phyloP scores from a whole-genome alignment of 2,888 invertebrate genomes.

The Amphipyra berbera region DNA sequence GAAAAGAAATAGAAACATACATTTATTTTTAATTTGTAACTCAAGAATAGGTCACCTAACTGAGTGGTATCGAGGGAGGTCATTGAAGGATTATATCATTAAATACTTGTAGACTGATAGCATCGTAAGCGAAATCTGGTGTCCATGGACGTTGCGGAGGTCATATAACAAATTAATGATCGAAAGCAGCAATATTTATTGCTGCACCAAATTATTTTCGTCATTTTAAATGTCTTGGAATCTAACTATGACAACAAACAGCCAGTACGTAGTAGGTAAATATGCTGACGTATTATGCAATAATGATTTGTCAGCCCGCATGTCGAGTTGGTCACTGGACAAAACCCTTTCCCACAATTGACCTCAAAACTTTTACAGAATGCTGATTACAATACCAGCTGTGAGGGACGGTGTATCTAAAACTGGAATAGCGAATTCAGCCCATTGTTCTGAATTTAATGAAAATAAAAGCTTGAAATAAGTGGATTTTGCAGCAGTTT shows the following conservation, averaged over 20 bases:
- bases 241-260: neutral
- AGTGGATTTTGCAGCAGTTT: too few relatives aligned
- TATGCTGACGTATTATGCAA: neutral
- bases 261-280: too few relatives aligned
- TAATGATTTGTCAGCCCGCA: neutral
- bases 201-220: slow-evolving; percentile 5
- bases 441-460: too few relatives aligned
- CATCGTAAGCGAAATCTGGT: too few relatives aligned
- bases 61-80: neutral
- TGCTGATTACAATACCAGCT: neutral
- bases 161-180: slow-evolving; percentile 23
- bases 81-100: too few relatives aligned
- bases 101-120: too few relatives aligned
- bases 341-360: neutral
- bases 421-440: too few relatives aligned
- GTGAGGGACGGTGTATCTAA: too few relatives aligned
- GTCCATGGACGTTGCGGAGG: slow-evolving; percentile 1
- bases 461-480: too few relatives aligned
- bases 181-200: slow-evolving; percentile 8
- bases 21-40: slow-evolving; percentile 28
- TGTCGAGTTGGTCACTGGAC: neutral
- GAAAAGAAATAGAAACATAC: slow-evolving; percentile 14
- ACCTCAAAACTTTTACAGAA: slow-evolving; percentile 13
- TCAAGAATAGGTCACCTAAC: neutral
- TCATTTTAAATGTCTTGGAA: neutral